Conservation (phyloP, 2,888 invertebrate genomes). For the Epistrophe grossulariae region DNA sequence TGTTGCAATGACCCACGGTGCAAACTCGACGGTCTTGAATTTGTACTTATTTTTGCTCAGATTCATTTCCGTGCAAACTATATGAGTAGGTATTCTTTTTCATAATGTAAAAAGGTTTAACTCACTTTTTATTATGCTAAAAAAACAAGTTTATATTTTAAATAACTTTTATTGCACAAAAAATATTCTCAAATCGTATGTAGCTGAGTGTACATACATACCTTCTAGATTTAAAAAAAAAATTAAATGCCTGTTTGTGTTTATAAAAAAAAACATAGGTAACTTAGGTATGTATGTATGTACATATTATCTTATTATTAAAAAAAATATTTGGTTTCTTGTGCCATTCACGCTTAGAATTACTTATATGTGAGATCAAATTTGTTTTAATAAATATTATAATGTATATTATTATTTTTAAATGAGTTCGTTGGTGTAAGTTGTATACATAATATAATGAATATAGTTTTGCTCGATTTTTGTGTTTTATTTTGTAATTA, state of each 20-base stretch:
- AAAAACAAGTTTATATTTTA: background rate
- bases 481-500: background rate
- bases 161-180: constrained; percentile 13
- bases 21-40: too few relatives aligned
- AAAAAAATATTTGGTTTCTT: constrained; percentile 47
- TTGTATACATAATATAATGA: background rate
- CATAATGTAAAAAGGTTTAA: too few relatives aligned
- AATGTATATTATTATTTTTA: constrained; percentile 6
- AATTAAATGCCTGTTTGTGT: background rate
- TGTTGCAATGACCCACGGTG: too few relatives aligned
- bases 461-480: constrained; percentile 4
- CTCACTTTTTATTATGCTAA: background rate
- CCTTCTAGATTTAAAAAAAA: background rate
- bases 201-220: background rate
- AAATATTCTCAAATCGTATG: background rate
- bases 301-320: constrained; percentile 1
- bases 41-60: too few relatives aligned
- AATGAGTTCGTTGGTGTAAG: constrained; percentile 61
- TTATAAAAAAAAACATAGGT: constrained; percentile 12
- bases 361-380: constrained; percentile 56
- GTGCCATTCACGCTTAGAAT: constrained; percentile 5
- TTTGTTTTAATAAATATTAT: constrained; percentile 20
- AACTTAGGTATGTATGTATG: background rate
- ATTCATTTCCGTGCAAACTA: too few relatives aligned
- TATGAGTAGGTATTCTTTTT: too few relatives aligned